A percentile compares a stretch with the other conserved stretches of the same genome.
Evolutionary conservation across 1,140 invertebrate genomes (phyloP).

Genomic region (Diuraphis noxia): DNA sequence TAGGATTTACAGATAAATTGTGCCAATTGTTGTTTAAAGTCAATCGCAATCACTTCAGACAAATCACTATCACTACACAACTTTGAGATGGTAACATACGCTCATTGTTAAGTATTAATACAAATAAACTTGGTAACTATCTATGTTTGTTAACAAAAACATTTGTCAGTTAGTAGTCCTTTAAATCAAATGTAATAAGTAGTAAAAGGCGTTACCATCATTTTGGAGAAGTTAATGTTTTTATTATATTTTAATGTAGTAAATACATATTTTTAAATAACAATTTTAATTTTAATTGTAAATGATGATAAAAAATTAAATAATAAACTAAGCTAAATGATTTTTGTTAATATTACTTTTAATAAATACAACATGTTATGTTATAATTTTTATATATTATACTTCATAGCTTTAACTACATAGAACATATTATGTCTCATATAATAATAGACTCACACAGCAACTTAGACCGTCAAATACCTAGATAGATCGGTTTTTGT

Average conservation of each 20-base stretch:
- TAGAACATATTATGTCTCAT: background rate
- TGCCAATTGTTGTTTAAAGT: background rate
- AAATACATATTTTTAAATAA: background rate
- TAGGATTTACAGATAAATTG: background rate
- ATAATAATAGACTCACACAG: background rate
- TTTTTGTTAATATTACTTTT: background rate
- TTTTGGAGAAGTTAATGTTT: background rate
- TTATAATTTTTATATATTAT: background rate
- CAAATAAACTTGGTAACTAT: background rate
- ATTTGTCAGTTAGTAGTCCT: background rate
- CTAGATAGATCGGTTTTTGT: background rate
- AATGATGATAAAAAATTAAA: background rate
- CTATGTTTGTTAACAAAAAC: background rate
- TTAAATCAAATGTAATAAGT: background rate
- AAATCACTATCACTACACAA: background rate
- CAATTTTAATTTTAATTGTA: background rate
- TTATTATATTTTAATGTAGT: background rate
- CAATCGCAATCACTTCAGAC: background rate
- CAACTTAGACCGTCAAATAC: background rate
- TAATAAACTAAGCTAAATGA: background rate
- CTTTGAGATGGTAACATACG: too few species aligned
- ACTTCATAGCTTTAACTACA: background rate
- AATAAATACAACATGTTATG: background rate
- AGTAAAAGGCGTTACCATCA: background rate
- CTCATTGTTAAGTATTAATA: background rate